phyloP scores from a whole-genome alignment of 2,797 vertebrate species.

The Picus viridis region DNA sequence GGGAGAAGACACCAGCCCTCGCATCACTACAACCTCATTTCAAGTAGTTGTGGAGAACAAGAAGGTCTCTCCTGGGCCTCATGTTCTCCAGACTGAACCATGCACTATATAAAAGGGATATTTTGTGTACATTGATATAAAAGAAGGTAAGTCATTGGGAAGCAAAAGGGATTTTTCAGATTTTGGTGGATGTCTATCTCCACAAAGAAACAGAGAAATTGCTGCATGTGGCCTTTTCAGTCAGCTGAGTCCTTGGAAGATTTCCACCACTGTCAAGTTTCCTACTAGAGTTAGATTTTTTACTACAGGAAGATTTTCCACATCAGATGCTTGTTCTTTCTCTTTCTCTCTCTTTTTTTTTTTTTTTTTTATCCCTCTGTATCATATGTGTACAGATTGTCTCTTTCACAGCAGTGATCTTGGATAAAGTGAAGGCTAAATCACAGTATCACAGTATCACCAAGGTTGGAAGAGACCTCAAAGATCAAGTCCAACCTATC shows the following conservation, averaged over 20 bases:
- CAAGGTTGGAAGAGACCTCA: no score
- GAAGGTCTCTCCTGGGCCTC: neutral
- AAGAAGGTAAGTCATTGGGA: neutral
- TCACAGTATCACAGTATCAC: no score
- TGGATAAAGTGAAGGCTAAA: neutral
- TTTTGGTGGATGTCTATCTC: neutral
- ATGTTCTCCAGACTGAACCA: neutral
- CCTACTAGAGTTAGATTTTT: neutral
- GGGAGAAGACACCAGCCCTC: neutral
- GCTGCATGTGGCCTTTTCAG: neutral
- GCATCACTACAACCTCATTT: neutral
- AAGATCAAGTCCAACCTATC: no score
- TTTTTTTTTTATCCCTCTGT: neutral
- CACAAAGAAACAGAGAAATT: neutral
- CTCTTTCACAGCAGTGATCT: neutral
- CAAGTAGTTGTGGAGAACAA: neutral
- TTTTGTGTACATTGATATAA: neutral
- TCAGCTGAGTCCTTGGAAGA: neutral
- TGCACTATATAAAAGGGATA: neutral
- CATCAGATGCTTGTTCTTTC: neutral
- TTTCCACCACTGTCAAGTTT: neutral
- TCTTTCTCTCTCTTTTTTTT: neutral
- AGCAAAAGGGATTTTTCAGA: neutral
- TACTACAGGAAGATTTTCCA: slow-evolving; percentile 2
- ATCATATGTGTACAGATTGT: neutral